Evolutionary conservation across 2,113 vertebrate species (phyloP).

Genomic region (Bolborhynchus lineola): DNA sequence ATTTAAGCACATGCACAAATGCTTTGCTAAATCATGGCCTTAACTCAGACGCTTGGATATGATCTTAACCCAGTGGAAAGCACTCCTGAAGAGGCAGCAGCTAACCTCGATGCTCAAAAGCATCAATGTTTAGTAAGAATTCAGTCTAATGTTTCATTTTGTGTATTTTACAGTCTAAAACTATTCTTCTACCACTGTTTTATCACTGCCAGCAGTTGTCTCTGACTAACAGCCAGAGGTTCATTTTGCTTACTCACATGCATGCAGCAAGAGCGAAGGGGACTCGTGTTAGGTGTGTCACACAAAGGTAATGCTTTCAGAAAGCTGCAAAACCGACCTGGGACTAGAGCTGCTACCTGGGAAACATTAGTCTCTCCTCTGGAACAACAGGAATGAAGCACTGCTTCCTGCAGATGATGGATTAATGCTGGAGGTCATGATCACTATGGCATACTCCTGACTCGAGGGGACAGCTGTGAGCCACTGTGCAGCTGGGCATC

Average conservation of each 20-base stretch:
- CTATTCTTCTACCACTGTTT: not conserved
- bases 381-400: not conserved
- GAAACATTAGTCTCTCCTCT: not conserved
- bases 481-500: not conserved
- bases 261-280: not conserved
- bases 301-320: not conserved
- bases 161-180: not conserved
- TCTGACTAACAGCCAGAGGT: not conserved
- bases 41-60: not conserved
- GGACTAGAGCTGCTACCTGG: not conserved
- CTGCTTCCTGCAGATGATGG: not conserved
- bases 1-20: not conserved
- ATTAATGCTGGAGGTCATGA: not conserved
- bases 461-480: not conserved
- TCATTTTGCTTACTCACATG: not conserved
- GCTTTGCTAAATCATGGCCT: conserved; percentile 28
- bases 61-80: not conserved
- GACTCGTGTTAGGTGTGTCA: not conserved
- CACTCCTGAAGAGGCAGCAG: not conserved
- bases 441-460: not conserved
- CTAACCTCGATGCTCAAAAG: not conserved
- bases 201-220: not conserved
- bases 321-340: not conserved
- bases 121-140: not conserved
- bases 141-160: not conserved